Evolutionary conservation across 2,113 vertebrate species (phyloP).

Genomic region (Brachyhypopomus occidentalis): DNA sequence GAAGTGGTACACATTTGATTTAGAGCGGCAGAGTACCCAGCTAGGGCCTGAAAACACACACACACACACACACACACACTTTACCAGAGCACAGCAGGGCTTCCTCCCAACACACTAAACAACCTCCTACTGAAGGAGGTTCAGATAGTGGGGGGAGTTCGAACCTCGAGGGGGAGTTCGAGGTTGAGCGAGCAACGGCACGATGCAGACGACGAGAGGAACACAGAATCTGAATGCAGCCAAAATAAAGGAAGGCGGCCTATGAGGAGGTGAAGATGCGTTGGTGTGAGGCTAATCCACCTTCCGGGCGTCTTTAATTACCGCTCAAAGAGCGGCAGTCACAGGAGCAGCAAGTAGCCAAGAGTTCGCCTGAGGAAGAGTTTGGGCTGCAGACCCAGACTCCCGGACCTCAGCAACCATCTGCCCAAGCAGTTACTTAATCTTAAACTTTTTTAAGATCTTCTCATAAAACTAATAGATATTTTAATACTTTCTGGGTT

Average conservation of each 20-base stretch:
- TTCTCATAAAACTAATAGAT: too few relatives aligned
- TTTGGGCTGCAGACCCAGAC: not conserved
- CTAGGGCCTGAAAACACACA: conserved; percentile 66
- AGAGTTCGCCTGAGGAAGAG: not conserved
- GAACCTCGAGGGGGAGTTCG: conserved; percentile 21
- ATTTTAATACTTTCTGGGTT: not conserved
- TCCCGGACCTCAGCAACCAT: not conserved
- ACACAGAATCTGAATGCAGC: not conserved
- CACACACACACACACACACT: conserved; percentile 58
- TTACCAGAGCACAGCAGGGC: conserved; percentile 63
- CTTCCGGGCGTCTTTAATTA: too few relatives aligned
- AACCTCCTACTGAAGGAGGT: conserved; percentile 62
- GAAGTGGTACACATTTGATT: conserved; percentile 65
- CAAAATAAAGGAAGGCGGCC: not conserved
- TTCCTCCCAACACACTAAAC: conserved; percentile 63
- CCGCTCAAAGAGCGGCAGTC: not conserved
- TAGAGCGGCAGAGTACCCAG: conserved; percentile 58
- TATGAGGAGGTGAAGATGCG: not conserved
- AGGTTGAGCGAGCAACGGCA: conserved; percentile 55
- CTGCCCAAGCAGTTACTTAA: conserved; percentile 4
- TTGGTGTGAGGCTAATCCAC: not conserved
- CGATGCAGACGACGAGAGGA: not conserved
- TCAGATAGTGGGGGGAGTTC: not conserved
- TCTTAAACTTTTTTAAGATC: not conserved
- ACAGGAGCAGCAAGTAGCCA: not conserved